phyloP scores from a whole-genome alignment of 2,888 invertebrate species.

The Caenorhabditis parvicauda region DNA sequence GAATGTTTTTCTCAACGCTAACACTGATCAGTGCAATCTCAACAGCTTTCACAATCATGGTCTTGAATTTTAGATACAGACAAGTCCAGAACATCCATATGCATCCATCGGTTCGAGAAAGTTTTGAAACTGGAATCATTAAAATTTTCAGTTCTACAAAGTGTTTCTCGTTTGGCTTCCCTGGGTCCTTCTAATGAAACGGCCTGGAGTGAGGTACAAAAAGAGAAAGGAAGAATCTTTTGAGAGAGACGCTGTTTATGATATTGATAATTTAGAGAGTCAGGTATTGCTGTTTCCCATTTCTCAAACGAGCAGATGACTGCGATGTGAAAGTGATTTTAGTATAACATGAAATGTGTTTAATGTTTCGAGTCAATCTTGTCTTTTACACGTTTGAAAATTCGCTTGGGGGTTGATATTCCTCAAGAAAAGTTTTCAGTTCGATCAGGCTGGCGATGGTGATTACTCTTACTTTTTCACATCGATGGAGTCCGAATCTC shows the following conservation, averaged over 20 bases:
- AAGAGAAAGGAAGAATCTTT: constrained; percentile 22
- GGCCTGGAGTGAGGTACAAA: constrained; percentile 37
- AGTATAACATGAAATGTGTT: no score
- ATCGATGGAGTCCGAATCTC: no score
- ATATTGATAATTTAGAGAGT: constrained; percentile 30
- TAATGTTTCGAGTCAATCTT: no score
- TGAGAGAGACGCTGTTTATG: constrained; percentile 27
- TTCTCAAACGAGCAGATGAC: no score
- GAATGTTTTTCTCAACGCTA: constrained; percentile 51
- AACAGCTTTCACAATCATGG: constrained; percentile 51
- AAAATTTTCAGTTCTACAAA: constrained; percentile 37
- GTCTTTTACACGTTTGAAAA: no score
- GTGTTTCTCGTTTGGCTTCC: constrained; percentile 53
- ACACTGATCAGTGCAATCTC: constrained; percentile 50
- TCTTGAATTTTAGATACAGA: constrained; percentile 50
- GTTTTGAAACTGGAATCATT: not conserved
- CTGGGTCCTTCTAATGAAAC: constrained; percentile 51
- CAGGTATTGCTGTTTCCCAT: no score
- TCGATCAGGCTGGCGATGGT: no score
- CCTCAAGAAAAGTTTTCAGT: no score
- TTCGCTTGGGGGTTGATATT: no score
- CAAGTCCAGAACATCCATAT: constrained; percentile 48
- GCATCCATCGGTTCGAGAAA: constrained; percentile 25
- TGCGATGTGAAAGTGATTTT: no score
- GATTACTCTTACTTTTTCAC: no score